These are phyloP conservation scores for Ciconia boyciana DNA, from an alignment of 2,113 vertebrate species.

Conservation along the genomic window DNA sequence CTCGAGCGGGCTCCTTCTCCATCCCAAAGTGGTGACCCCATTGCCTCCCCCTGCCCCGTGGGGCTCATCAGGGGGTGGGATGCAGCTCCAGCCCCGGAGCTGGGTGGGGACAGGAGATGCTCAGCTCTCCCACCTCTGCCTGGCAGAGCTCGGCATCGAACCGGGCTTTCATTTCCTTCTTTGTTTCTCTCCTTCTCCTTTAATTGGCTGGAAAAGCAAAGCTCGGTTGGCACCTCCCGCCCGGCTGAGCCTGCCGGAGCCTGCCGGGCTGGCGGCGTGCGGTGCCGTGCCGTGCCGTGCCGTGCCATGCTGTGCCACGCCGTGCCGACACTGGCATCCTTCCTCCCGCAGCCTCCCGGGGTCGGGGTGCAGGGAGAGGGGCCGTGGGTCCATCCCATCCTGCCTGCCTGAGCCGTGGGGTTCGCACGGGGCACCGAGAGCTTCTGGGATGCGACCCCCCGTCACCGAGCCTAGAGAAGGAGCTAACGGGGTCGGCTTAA, in stretches of 20 bases:
- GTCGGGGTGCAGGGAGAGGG: background rate
- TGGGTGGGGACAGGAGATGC: background rate
- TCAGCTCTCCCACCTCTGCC: background rate
- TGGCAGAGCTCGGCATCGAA: rapidly evolving
- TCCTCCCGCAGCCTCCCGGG: background rate
- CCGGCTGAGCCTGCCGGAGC: background rate
- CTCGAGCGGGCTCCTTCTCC: background rate
- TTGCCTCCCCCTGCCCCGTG: rapidly evolving
- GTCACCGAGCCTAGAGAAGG: background rate
- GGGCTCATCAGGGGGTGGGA: background rate
- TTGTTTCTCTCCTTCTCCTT: slow-evolving; percentile 46
- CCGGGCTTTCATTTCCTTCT: background rate
- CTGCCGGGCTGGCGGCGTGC: background rate
- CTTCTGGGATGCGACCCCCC: background rate
- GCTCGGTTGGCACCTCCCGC: slow-evolving; percentile 7
- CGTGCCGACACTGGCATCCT: rapidly evolving
- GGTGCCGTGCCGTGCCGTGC: background rate
- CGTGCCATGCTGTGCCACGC: rapidly evolving
- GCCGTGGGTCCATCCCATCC: rapidly evolving
- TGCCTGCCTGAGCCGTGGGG: rapidly evolving
- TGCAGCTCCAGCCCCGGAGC: background rate
- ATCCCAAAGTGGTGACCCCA: rapidly evolving
- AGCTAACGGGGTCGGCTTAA: rapidly evolving
- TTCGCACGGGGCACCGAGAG: rapidly evolving
- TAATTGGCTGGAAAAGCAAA: slow-evolving; percentile 19